Evolutionary conservation across 2,888 invertebrate genomes (phyloP).

Genomic region (Pharmacophagus antenor): DNA sequence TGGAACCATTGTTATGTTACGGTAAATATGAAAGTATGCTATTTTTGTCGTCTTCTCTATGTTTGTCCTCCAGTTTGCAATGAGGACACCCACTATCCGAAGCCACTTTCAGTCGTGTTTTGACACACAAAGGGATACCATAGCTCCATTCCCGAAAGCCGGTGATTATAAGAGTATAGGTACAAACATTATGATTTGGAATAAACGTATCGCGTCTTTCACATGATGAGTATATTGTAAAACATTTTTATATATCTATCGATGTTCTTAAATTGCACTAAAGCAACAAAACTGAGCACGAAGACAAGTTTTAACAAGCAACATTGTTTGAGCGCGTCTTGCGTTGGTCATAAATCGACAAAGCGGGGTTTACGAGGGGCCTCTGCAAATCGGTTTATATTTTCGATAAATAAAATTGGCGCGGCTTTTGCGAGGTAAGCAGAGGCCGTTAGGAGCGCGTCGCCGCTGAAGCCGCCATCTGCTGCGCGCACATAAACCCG

Average conservation of each 20-base stretch:
- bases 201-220: background rate
- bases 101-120: too few species aligned
- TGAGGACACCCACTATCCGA: too few species aligned
- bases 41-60: too few species aligned
- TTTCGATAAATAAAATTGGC: constrained; percentile 82
- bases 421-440: constrained; percentile 81
- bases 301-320: constrained; percentile 67
- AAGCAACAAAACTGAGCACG: constrained; percentile 38
- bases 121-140: too few species aligned
- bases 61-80: too few species aligned
- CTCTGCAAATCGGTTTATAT: constrained; percentile 81
- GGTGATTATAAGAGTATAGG: background rate
- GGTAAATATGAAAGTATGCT: too few species aligned
- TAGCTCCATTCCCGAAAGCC: too few species aligned
- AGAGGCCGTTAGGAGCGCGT: constrained; percentile 78
- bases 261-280: constrained; percentile 7
- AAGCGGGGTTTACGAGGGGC: constrained; percentile 76
- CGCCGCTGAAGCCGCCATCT: constrained; percentile 52
- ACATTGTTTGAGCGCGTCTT: constrained; percentile 73
- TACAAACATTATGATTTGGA: background rate
- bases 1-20: too few species aligned
- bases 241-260: background rate
- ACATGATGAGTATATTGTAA: background rate
- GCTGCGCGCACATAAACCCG: constrained; percentile 75
- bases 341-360: constrained; percentile 78